Evolutionary conservation across 1,140 invertebrate species (phyloP), one percentile per base, ranked within the genome.

Genomic region (Drosophila orena): DNA sequence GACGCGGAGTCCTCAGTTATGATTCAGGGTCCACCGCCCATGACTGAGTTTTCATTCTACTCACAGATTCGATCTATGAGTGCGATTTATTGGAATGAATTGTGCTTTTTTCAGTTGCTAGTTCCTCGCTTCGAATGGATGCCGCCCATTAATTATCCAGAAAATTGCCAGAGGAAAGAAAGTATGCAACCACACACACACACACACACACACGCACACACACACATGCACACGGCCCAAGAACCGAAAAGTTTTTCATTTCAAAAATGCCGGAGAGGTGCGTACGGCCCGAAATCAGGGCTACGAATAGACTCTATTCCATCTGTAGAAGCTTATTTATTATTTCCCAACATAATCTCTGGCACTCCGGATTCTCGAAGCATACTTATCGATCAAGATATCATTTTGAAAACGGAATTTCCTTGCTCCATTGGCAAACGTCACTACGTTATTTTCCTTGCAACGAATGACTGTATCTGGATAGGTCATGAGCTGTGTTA

Each of bases 111-210:
- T 15, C 42, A 15, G 35, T 38, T 34, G 46, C 47, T 56, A 40
- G 7, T 24, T 43, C 30, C 12, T 61, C 47, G 37, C 17, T 50
- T 52, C 15, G 38, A 34, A 38, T 62, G 38, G 43, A 49, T 58
- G 55, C 27, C 56, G 38, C 49, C 44, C 64, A 77, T 70, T 77
- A 70, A 70, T 70, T 77, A 77, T 77, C 52, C 65, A 69, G 27
- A 20, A 59, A 71, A 54, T 37, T 49, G 40, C 24, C 44, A 44
- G 69, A 79, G 60, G 56, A 73, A 66, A 47, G 56, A 73, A 66
- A 47, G 61, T 58, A 56, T 43, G 44, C 22, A 59, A 57, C 22
- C 40, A 70, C 34, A 49, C 30, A 42, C 15, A 34, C 11, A 38
- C 3, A 10, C 8, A 30, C 30, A 22, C 10, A 27, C 40, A 70